Percentiles rank a stretch among this genome's conserved stretches.
Evolutionary conservation across 2,888 invertebrate species (phyloP).

Genomic region (Tachina grossa): DNA sequence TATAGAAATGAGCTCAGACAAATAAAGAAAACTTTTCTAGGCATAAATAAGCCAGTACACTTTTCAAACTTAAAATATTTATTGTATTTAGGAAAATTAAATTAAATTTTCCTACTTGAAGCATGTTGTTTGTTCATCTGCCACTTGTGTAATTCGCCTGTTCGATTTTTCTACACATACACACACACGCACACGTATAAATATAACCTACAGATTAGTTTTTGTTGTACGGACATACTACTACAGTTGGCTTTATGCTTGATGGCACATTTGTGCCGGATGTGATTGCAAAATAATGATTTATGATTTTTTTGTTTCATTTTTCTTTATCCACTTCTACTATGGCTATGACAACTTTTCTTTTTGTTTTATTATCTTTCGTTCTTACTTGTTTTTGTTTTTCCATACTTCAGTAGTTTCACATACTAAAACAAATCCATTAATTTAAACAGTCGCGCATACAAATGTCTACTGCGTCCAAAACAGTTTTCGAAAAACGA

Average conservation of each 20-base stretch:
- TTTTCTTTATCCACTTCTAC: slow-evolving; percentile 71
- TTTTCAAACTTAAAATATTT: background rate
- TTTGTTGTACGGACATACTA: slow-evolving; percentile 35
- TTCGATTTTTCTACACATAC: slow-evolving; percentile 17
- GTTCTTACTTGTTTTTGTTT: background rate
- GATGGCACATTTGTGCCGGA: slow-evolving; percentile 71
- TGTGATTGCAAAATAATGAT: slow-evolving; percentile 76
- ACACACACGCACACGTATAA: background rate
- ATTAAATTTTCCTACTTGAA: slow-evolving; percentile 20
- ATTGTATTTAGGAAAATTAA: slow-evolving; percentile 20
- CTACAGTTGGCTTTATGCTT: slow-evolving; percentile 65
- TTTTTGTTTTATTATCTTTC: slow-evolving; percentile 5
- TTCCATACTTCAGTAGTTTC: slow-evolving; percentile 46
- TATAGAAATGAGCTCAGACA: background rate
- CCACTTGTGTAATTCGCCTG: background rate
- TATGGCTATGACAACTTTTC: slow-evolving; percentile 70
- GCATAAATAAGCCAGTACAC: slow-evolving; percentile 1
- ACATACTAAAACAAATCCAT: slow-evolving; percentile 42
- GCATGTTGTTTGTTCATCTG: background rate
- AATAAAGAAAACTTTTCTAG: background rate
- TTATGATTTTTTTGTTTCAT: slow-evolving; percentile 74
- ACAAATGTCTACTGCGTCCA: slow-evolving; percentile 13
- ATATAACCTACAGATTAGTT: slow-evolving; percentile 6
- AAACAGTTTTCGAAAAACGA: slow-evolving; percentile 62
- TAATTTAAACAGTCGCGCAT: slow-evolving; percentile 28